phyloP scores from a whole-genome alignment of 2,797 vertebrate genomes.

The Poecilia velifera region DNA sequence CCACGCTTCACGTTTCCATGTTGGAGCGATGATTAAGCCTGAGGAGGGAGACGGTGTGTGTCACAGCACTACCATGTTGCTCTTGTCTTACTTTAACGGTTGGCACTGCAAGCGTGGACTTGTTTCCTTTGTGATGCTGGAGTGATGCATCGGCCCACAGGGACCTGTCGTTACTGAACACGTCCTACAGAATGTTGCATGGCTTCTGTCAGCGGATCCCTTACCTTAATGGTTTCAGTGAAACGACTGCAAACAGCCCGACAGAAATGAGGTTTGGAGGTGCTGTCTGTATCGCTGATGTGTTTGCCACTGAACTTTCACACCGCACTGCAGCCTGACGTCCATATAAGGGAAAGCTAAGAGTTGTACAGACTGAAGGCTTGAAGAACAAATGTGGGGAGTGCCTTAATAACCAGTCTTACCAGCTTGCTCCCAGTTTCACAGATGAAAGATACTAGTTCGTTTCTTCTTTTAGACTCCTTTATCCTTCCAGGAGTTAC shows the following conservation, averaged over 20 bases:
- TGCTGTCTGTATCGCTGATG: not conserved
- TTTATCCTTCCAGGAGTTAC: slow-evolving; percentile 17
- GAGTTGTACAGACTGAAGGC: slow-evolving; percentile 9
- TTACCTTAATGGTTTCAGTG: not conserved
- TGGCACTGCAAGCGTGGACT: slow-evolving; percentile 65
- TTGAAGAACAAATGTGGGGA: slow-evolving; percentile 53
- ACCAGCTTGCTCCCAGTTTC: slow-evolving; percentile 74
- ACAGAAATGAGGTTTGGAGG: slow-evolving; percentile 27
- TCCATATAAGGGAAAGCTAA: slow-evolving; percentile 66
- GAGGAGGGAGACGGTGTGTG: slow-evolving; percentile 50
- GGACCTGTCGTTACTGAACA: slow-evolving; percentile 25
- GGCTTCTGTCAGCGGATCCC: not conserved
- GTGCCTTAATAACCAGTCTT: slow-evolving; percentile 74
- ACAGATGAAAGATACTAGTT: slow-evolving; percentile 57
- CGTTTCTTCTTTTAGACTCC: slow-evolving; percentile 30
- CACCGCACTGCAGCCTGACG: not conserved
- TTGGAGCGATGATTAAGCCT: slow-evolving; percentile 48
- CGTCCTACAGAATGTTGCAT: slow-evolving; percentile 18
- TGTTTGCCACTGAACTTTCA: slow-evolving; percentile 7
- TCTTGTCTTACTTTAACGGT: slow-evolving; percentile 73
- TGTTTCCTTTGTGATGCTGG: slow-evolving; percentile 55
- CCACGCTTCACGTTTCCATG: slow-evolving; percentile 23
- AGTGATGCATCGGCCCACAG: slow-evolving; percentile 32
- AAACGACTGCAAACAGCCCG: not conserved
- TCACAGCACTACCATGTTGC: slow-evolving; percentile 54